These are phyloP conservation scores for Chromobotia macracanthus DNA, from an alignment of 2,797 vertebrate genomes.

Conservation along the genomic window DNA sequence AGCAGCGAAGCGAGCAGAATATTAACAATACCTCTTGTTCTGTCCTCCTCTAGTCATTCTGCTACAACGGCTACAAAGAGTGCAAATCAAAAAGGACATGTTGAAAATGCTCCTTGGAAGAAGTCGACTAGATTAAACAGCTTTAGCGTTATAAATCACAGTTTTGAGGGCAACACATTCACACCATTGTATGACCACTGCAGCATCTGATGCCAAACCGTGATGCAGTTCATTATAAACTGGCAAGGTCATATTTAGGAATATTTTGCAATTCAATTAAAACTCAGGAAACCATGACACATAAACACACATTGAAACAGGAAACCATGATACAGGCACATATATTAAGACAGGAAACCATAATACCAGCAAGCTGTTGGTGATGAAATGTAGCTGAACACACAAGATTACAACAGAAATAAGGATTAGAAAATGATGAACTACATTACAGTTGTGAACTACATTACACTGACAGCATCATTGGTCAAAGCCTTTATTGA, in stretches of 20 bases:
- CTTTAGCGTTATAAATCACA: neutral
- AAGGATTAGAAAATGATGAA: too few species aligned
- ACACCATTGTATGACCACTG: neutral
- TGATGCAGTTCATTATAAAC: neutral
- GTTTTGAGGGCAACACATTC: neutral
- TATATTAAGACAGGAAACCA: constrained; percentile 25
- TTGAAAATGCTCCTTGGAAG: constrained; percentile 28
- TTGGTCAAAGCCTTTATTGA: neutral
- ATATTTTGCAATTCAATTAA: neutral
- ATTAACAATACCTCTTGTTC: constrained; percentile 87
- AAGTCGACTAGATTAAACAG: constrained; percentile 19
- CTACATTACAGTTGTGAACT: too few species aligned
- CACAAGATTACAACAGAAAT: neutral
- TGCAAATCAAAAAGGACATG: constrained; percentile 43
- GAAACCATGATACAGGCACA: constrained; percentile 5
- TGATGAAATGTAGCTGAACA: neutral
- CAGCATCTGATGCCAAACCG: neutral
- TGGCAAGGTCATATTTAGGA: neutral
- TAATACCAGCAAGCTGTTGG: neutral
- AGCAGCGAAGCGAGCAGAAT: constrained; percentile 70
- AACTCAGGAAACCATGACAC: neutral
- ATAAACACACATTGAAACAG: neutral
- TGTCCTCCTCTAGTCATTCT: constrained; percentile 96
- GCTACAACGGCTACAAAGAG: constrained; percentile 76
- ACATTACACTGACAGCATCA: too few species aligned